phyloP scores from a whole-genome alignment of 2,888 invertebrate genomes.

The Eilema caniola region DNA sequence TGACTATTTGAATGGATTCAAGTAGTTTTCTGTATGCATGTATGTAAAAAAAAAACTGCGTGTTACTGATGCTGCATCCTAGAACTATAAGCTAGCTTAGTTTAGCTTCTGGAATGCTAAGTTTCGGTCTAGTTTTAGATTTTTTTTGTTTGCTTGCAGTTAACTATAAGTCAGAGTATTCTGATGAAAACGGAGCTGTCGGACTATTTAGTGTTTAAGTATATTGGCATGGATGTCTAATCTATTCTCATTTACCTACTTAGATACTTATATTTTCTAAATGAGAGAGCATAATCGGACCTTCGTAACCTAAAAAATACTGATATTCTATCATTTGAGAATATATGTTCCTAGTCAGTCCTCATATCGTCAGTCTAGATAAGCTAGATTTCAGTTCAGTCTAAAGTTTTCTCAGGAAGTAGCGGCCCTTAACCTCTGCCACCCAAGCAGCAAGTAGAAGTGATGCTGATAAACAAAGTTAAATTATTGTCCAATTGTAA shows the following conservation, averaged over 20 bases:
- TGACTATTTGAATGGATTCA: not conserved
- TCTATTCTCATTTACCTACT: not conserved
- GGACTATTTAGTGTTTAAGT: not conserved
- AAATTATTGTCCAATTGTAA: slow-evolving; percentile 7
- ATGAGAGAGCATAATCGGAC: not conserved
- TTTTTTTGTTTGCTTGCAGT: not conserved
- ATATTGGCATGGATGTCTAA: not conserved
- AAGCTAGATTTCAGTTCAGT: not conserved
- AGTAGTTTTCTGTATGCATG: not conserved
- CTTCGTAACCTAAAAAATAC: too few species aligned
- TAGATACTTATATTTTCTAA: not conserved
- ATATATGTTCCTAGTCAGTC: not conserved
- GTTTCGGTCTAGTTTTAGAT: not conserved
- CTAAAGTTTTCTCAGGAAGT: slow-evolving; percentile 16
- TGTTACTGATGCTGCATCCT: too few species aligned
- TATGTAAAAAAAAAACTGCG: too few species aligned
- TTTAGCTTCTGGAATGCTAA: not conserved
- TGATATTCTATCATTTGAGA: not conserved
- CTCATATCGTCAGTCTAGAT: slow-evolving; percentile 1
- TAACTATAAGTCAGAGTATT: not conserved
- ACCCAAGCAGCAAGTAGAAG: slow-evolving; percentile 11
- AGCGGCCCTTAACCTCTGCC: slow-evolving; percentile 16
- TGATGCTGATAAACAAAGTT: slow-evolving; percentile 12
- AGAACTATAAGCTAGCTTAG: not conserved
- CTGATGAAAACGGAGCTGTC: not conserved